A percentile compares a stretch with the other conserved stretches of the same genome.
Conservation (phyloP, 2,888 invertebrate species). For the Drosophila acutilabella region DNA sequence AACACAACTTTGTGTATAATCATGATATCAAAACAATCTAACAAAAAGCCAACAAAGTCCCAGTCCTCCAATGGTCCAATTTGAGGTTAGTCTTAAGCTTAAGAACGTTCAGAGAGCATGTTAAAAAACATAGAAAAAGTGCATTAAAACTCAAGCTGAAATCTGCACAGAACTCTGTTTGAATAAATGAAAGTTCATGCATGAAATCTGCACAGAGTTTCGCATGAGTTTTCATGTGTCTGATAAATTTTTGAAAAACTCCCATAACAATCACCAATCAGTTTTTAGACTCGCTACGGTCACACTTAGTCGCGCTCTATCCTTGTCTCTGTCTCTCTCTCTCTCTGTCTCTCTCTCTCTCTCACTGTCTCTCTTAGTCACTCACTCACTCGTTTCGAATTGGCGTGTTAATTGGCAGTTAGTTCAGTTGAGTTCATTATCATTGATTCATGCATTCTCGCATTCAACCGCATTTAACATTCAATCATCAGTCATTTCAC, state of each 20-base stretch:
- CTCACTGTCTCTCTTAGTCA: conserved; percentile 2
- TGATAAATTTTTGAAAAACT: conserved; percentile 8
- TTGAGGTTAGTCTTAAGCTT: conserved; percentile 60
- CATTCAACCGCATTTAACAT: conserved; percentile 24
- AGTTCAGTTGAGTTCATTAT: conserved; percentile 55
- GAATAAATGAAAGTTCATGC: no score
- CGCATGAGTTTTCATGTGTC: neutral
- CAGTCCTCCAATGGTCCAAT: conserved; percentile 42
- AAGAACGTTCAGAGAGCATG: conserved; percentile 22
- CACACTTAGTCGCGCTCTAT: conserved; percentile 10
- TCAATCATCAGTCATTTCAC: conserved; percentile 37
- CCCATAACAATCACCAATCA: neutral
- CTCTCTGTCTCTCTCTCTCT: neutral
- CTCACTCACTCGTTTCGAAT: conserved; percentile 48
- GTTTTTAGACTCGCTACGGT: conserved; percentile 40
- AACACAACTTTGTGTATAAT: conserved; percentile 44
- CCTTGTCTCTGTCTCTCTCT: conserved; percentile 15
- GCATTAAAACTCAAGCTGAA: no score
- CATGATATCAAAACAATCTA: conserved; percentile 45
- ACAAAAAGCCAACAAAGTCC: conserved; percentile 43
- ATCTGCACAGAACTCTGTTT: no score
- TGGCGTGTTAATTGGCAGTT: conserved; percentile 71
- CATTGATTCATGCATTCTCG: conserved; percentile 53
- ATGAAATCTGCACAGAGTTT: neutral
- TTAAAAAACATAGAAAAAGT: no score